Base-by-base conservation (phyloP, 2,888 invertebrate species). In the Philereme vetulata region DNA sequence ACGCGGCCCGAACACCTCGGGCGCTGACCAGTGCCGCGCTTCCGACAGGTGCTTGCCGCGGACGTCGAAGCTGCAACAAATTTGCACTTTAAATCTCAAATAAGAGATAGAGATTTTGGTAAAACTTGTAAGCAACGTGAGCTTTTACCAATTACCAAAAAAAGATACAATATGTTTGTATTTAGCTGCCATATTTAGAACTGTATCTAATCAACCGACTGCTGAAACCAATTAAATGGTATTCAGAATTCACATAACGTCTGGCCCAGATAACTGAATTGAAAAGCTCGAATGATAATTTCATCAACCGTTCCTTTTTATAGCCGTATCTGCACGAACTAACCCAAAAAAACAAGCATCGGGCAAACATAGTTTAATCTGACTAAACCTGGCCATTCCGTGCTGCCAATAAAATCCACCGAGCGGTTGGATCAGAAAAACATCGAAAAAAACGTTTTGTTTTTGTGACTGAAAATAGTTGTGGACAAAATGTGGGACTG, bases 11-110 rank as follows among this genome's bases (percentile, higher is more conserved):
- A 97, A 97, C 78, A 96, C 96, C 85, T 96, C 95, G 60, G 96
- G 95, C 58, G 96, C 96, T 44, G 97, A 97, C 95, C 96, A 96
- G 92, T 97, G 97, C 56, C 95, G 93, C 49, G 96, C 97, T 77
- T 96, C 95, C 53, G 94, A 94, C 72, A 96, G 91, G 71, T 96
- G 95, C 88, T 96, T 97, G 76, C 97, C 97, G 69, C 97, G 94
- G 32, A 97, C 97, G 90, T 97, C 96, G 87, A 97, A 96, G 86
- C 97, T 97, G 94, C 0, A 94, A 94, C 77, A 78, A 83, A 38
- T 21, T 21, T 21, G 2, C 21, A 21, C 21, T 2, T 21, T 21
- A 21, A 21, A 2, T 21, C 33, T 4, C 8, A 21, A 33, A 9
- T 42, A 49, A 51, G 35, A 11, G 3, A 4, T n/a, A n/a, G 42